phyloP scores from a whole-genome alignment of 2,113 vertebrate genomes.

The Myotis davidii region DNA sequence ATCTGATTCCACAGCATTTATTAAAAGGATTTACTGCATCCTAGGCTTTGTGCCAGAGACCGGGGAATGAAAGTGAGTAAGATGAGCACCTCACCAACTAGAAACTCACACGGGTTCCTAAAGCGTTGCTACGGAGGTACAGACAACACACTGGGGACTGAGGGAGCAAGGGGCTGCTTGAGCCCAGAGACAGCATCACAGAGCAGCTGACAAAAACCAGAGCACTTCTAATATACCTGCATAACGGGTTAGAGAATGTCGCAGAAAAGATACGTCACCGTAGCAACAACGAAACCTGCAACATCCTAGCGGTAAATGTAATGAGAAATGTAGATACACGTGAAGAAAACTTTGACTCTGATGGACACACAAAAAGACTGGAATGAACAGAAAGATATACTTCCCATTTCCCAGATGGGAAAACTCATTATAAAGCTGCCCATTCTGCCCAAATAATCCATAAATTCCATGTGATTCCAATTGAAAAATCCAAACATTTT shows the following conservation, averaged over 20 bases:
- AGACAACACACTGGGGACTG: neutral
- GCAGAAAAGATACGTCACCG: neutral
- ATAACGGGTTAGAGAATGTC: neutral
- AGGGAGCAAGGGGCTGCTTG: neutral
- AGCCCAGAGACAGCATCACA: neutral
- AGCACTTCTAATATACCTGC: neutral
- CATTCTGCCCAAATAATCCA: neutral
- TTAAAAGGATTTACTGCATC: constrained; percentile 56
- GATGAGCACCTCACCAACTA: neutral
- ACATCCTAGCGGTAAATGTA: neutral
- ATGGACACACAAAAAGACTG: neutral
- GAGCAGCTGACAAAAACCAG: neutral
- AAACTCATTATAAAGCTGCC: neutral
- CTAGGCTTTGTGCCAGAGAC: constrained; percentile 27
- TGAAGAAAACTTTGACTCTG: neutral
- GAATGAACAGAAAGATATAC: neutral
- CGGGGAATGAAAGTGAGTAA: neutral
- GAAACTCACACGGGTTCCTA: neutral
- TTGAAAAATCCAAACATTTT: constrained; percentile 22
- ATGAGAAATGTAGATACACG: neutral
- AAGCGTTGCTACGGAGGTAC: neutral
- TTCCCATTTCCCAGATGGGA: neutral
- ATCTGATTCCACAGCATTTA: constrained; percentile 38
- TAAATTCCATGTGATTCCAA: constrained; percentile 6
- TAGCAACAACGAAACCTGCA: neutral